Base-by-base conservation (phyloP, 2,113 vertebrate genomes). In the Tupaia tana region DNA sequence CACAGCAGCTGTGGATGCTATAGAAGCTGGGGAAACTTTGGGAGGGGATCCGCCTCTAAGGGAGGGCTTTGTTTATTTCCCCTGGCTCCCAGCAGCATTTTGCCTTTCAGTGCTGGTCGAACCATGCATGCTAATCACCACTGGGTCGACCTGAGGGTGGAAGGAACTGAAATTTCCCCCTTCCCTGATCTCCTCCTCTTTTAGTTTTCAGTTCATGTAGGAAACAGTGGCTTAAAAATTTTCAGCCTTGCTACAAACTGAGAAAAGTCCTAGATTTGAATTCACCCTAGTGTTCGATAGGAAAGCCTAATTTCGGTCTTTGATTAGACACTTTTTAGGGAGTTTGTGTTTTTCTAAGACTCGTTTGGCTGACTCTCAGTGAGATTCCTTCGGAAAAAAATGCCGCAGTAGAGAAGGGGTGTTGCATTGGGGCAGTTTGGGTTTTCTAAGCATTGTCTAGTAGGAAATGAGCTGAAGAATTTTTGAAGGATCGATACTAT, bases 21-120 rank as follows among this genome's bases (percentile, higher is more conserved):
- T 69, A 78, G 88, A 87, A 34, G 66, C 61, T 77, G 69, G 92
- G 67, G 70, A 79, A 91, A 84, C 86, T 97, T 94, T 86, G 94
- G 31, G 83, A 95, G 89, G 63, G 85, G 61, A 93, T 29, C 25
- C 13, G 85, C 70, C 43, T 19, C 20, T 2, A 16, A 22, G 64
- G 70, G 82, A 69, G 77, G 89, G 58, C 78, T 95, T 94, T 91
- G 52, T 80, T n/a, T 61, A 85, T 79, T 66, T 19, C 18, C 71
- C 85, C 69, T 25, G 18, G 24, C 78, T 96, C 1, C 63, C 83
- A 78, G 14, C 84, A 5, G 14, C 70, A 67, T 92, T 94, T 71
- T 78, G 61, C 74, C 85, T 90, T 93, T 95, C 61, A 79, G 81
- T 92, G 86, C 52, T 75, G 80, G 43, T 73, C n/a, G 56, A 74